Percentiles rank a stretch among this genome's conserved stretches.
phyloP scores from a whole-genome alignment of 2,888 invertebrate species.

The Netelia melanura region DNA sequence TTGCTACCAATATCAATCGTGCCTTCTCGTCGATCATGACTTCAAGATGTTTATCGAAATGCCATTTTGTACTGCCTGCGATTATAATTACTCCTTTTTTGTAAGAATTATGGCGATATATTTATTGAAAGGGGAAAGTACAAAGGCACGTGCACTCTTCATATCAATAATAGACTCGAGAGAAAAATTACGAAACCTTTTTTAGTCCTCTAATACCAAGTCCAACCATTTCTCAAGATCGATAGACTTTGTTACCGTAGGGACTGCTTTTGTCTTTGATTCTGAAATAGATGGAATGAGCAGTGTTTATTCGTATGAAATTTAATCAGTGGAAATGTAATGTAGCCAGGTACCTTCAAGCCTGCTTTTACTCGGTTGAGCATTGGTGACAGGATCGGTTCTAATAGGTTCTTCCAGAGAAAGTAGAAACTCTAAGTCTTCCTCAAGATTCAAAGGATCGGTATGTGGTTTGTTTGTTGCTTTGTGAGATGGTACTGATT shows the following conservation, averaged over 20 bases:
- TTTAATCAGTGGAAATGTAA: constrained; percentile 25
- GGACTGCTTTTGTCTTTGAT: constrained; percentile 60
- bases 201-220: constrained; percentile 78
- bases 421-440: constrained; percentile 80
- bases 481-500: not conserved
- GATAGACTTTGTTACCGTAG: constrained; percentile 74
- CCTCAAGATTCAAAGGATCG: constrained; percentile 64
- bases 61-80: not conserved
- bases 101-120: not conserved
- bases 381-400: constrained; percentile 47
- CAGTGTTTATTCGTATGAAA: not conserved
- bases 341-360: constrained; percentile 53
- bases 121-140: too few relatives aligned
- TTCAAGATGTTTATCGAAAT: not conserved
- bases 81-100: not conserved
- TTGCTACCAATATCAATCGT: not conserved
- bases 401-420: constrained; percentile 77
- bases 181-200: not conserved
- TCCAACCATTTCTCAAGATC: constrained; percentile 82
- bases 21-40: not conserved
- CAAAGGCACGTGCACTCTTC: too few relatives aligned
- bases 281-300: constrained; percentile 65
- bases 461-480: constrained; percentile 6
- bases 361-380: constrained; percentile 33
- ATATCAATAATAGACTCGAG: not conserved